Evolutionary conservation across 1,140 invertebrate genomes (phyloP).

Genomic region (Rhynchophorus ferrugineus): DNA sequence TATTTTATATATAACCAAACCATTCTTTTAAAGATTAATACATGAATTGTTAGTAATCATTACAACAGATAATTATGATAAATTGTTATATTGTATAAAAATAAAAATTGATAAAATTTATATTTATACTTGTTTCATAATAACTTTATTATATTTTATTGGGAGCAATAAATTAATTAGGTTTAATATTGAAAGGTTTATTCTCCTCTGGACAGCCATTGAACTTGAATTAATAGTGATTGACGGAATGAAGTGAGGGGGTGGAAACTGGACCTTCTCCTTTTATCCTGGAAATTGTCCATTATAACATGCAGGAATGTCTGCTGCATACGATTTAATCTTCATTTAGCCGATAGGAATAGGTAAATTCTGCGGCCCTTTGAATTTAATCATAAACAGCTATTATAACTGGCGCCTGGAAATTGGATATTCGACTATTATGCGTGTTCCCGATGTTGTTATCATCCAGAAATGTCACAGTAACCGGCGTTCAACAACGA

Average conservation of each 20-base stretch:
- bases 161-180: no score
- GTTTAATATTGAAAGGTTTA: no score
- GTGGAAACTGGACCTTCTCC: not conserved
- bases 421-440: slow-evolving; percentile 23
- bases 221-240: not conserved
- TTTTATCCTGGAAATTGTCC: not conserved
- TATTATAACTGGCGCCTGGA: slow-evolving; percentile 22
- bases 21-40: no score
- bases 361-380: not conserved
- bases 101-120: no score
- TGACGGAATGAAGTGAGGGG: not conserved
- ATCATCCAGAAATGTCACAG: slow-evolving; percentile 19
- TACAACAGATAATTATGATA: no score
- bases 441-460: slow-evolving; percentile 18
- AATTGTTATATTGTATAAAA: no score
- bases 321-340: not conserved
- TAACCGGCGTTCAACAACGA: slow-evolving; percentile 13
- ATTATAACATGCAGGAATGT: not conserved
- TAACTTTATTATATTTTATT: no score
- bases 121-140: no score
- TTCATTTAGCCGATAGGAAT: not conserved
- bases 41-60: no score
- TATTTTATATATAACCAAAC: no score
- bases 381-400: slow-evolving; percentile 18
- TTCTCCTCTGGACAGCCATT: not conserved